A percentile compares a stretch with the other conserved stretches of the same genome.
Evolutionary conservation across 2,113 vertebrate genomes (phyloP).

Genomic region (Neopipo cinnamomea): DNA sequence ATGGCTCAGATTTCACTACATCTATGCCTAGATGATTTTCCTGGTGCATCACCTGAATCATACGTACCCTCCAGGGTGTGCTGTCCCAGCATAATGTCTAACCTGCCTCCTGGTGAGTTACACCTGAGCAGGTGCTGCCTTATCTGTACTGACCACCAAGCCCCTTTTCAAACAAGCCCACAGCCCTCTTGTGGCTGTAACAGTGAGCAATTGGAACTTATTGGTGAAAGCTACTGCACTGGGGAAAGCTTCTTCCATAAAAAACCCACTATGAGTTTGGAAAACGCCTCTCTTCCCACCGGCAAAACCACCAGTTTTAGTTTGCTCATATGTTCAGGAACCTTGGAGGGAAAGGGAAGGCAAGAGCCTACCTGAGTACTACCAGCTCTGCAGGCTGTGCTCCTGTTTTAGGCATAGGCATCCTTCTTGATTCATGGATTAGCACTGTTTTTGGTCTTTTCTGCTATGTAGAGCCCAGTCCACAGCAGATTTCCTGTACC

Average conservation of each 20-base stretch:
- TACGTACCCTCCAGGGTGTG: accelerated
- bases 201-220: not conserved
- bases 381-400: not conserved
- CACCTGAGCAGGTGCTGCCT: not conserved
- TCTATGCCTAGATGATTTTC: not conserved
- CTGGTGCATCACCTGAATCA: not conserved
- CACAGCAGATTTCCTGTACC: not conserved
- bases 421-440: not conserved
- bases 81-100: not conserved
- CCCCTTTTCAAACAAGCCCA: not conserved
- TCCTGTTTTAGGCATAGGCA: not conserved
- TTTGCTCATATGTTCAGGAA: not conserved
- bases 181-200: not conserved
- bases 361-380: not conserved
- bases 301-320: not conserved
- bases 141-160: not conserved
- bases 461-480: too few species aligned
- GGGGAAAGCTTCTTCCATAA: not conserved
- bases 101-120: not conserved
- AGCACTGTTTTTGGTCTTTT: not conserved
- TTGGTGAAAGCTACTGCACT: not conserved
- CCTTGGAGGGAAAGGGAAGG: not conserved
- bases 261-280: not conserved
- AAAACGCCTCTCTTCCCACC: not conserved
- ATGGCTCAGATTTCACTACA: not conserved